Evolutionary conservation across 1,140 invertebrate genomes (phyloP).

Genomic region (Diachasma alloeum): DNA sequence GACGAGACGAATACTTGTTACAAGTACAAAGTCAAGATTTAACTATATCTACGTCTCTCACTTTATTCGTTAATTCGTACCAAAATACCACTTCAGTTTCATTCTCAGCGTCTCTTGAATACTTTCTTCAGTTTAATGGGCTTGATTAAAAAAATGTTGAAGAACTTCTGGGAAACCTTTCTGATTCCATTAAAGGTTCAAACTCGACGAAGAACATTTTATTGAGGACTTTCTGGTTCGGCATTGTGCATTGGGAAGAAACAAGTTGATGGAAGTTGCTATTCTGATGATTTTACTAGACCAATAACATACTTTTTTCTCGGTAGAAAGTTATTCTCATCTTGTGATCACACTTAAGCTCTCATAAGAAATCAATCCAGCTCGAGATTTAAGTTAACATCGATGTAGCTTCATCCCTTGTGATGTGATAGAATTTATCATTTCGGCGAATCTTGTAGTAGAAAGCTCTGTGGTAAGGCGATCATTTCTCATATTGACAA

Average conservation of each 20-base stretch:
- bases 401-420: too few species aligned
- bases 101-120: not conserved
- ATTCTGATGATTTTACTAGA: not conserved
- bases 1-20: conserved; percentile 6
- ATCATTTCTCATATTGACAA: too few species aligned
- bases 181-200: not conserved
- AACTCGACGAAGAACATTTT: not conserved
- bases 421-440: too few species aligned
- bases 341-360: too few species aligned
- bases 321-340: too few species aligned
- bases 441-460: too few species aligned
- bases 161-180: not conserved
- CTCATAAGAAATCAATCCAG: too few species aligned
- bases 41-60: not conserved
- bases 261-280: not conserved
- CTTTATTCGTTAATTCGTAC: conserved; percentile 1
- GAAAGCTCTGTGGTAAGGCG: too few species aligned
- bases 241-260: not conserved
- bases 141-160: conserved; percentile 1
- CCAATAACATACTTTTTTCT: not conserved
- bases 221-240: not conserved
- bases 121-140: not conserved
- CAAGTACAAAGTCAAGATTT: conserved; percentile 3
- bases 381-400: too few species aligned
- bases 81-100: conserved; percentile 10